Evolutionary conservation across 2,888 invertebrate genomes (phyloP).

Genomic region (Napeogenes inachia): DNA sequence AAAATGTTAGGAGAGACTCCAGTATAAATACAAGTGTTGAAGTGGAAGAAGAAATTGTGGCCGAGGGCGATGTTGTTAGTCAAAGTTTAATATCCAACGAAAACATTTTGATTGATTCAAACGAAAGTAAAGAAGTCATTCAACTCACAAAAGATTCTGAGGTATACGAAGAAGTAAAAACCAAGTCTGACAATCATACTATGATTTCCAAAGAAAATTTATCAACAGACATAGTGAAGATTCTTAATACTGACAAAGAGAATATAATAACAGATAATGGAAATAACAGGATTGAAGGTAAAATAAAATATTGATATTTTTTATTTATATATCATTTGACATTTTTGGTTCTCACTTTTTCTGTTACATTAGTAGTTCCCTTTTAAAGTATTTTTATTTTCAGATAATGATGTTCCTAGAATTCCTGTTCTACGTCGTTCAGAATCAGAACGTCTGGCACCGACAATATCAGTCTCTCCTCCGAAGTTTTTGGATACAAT

Average conservation of each 20-base stretch:
- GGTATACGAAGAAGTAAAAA: slow-evolving; percentile 37
- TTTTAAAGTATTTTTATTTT: slow-evolving; percentile 36
- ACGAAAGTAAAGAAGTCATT: slow-evolving; percentile 38
- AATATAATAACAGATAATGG: slow-evolving; percentile 34
- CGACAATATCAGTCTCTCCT: slow-evolving; percentile 63
- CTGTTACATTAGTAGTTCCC: not conserved
- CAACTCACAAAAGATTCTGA: slow-evolving; percentile 44
- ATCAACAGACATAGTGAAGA: not conserved
- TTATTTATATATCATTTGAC: too few relatives aligned
- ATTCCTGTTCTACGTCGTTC: slow-evolving; percentile 65
- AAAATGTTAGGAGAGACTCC: slow-evolving; percentile 44
- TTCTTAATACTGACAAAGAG: slow-evolving; percentile 34
- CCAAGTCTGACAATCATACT: slow-evolving; percentile 24
- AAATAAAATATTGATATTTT: slow-evolving; percentile 10
- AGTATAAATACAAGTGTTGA: slow-evolving; percentile 28
- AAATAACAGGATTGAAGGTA: slow-evolving; percentile 3
- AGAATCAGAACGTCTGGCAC: slow-evolving; percentile 66
- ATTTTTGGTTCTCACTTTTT: too few relatives aligned
- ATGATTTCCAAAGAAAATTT: slow-evolving; percentile 23
- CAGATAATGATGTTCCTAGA: slow-evolving; percentile 68
- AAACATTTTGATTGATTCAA: not conserved
- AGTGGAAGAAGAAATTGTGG: slow-evolving; percentile 28
- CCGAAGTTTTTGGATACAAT: slow-evolving; percentile 88
- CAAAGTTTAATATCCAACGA: slow-evolving; percentile 44
- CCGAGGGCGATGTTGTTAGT: slow-evolving; percentile 63